A percentile compares a stretch with the other conserved stretches of the same genome.
Evolutionary conservation across 2,888 invertebrate species (phyloP).

Genomic region (Zootermopsis nevadensis): DNA sequence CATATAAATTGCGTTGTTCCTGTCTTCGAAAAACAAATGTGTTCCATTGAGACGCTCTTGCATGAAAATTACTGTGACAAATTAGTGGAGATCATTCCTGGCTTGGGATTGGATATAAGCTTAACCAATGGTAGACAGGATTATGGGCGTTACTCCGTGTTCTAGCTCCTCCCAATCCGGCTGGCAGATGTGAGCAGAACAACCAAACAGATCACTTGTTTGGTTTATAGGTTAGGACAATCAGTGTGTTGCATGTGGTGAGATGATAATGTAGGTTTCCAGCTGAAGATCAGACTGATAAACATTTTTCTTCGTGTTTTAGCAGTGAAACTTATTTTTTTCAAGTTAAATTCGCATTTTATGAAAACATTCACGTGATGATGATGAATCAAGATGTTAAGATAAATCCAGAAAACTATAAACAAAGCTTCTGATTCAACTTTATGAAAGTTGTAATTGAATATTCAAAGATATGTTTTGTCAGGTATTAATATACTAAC

Average conservation of each 20-base stretch:
- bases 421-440: too few species aligned
- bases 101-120: slow-evolving; percentile 38
- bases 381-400: too few species aligned
- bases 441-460: too few species aligned
- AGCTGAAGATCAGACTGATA: not conserved
- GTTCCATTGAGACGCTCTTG: slow-evolving; percentile 37
- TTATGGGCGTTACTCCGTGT: slow-evolving; percentile 2
- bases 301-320: not conserved
- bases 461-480: too few species aligned
- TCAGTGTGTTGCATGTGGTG: not conserved
- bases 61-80: slow-evolving; percentile 29
- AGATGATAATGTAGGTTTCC: not conserved
- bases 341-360: too few species aligned
- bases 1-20: too few species aligned
- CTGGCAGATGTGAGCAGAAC: not conserved
- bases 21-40: too few species aligned
- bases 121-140: slow-evolving; percentile 36
- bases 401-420: too few species aligned
- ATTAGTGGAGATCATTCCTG: slow-evolving; percentile 46
- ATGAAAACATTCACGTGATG: too few species aligned
- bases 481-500: too few species aligned
- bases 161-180: not conserved
- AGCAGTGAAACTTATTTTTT: too few species aligned
- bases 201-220: slow-evolving; percentile 11
- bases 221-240: slow-evolving; percentile 3